A percentile compares a stretch with the other conserved stretches of the same genome.
phyloP scores from a whole-genome alignment of 2,797 vertebrate genomes.

The Pelochelys cantorii region DNA sequence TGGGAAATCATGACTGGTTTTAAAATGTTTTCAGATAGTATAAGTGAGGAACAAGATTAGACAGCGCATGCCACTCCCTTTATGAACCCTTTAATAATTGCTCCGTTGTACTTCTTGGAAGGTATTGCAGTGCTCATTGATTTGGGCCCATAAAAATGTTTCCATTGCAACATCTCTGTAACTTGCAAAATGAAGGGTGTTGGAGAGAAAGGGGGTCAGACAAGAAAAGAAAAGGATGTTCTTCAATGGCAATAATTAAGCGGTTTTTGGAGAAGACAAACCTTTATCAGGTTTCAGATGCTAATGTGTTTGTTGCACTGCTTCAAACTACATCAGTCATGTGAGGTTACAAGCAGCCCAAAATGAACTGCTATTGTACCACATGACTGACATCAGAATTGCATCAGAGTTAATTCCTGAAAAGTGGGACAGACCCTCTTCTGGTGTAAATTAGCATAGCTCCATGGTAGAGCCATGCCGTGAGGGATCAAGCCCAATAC shows the following conservation, averaged over 20 bases:
- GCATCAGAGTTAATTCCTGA: neutral
- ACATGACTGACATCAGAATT: neutral
- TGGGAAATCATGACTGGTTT: neutral
- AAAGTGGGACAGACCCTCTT: neutral
- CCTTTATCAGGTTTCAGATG: neutral
- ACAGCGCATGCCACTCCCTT: accelerated
- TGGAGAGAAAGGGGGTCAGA: neutral
- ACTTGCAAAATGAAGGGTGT: no score
- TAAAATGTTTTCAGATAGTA: neutral
- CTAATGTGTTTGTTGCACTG: neutral
- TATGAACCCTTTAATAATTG: neutral
- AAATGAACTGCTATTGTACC: neutral
- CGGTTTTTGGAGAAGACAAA: neutral
- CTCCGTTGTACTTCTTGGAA: neutral
- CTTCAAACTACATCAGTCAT: neutral
- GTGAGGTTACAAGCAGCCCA: accelerated
- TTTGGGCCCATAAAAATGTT: neutral
- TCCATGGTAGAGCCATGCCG: neutral
- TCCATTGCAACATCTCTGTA: neutral
- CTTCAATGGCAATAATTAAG: neutral
- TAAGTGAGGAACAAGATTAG: neutral
- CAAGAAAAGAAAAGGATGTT: neutral
- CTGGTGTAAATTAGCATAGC: neutral
- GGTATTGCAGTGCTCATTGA: neutral
- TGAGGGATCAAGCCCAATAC: no score